phyloP scores from a whole-genome alignment of 2,888 invertebrate species.

The Sarcophaga variegata region DNA sequence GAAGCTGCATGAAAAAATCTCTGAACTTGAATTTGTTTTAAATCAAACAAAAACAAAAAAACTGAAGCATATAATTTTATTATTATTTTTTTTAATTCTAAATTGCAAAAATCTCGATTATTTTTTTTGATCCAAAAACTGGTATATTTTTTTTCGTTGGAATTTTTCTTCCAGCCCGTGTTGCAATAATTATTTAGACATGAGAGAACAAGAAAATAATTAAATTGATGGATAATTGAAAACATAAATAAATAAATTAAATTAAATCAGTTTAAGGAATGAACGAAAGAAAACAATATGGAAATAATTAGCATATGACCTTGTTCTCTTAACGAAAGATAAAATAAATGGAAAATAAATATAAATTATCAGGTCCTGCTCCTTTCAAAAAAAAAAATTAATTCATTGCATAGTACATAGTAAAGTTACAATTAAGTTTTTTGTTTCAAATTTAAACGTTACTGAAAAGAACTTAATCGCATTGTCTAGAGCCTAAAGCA shows the following conservation, averaged over 20 bases:
- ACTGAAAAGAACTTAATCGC: too few relatives aligned
- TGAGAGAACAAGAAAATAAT: constrained; percentile 17
- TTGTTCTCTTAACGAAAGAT: constrained; percentile 2
- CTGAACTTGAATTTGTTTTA: too few relatives aligned
- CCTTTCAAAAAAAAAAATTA: neutral
- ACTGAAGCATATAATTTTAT: neutral
- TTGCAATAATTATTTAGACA: neutral
- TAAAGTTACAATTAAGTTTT: too few relatives aligned
- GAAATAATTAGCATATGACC: constrained; percentile 15
- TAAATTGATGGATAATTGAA: constrained; percentile 2
- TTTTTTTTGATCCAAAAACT: neutral
- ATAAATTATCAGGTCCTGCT: neutral
- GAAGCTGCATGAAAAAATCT: too few relatives aligned
- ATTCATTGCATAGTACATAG: too few relatives aligned
- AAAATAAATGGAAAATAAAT: neutral
- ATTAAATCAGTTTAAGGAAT: too few relatives aligned
- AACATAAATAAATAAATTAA: neutral
- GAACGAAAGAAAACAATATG: too few relatives aligned
- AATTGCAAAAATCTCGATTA: neutral
- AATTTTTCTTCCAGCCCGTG: neutral
- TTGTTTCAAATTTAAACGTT: too few relatives aligned
- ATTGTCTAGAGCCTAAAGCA: too few relatives aligned
- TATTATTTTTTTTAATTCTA: neutral
- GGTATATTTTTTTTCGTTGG: neutral
- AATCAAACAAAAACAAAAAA: neutral